Evolutionary conservation across 2,888 invertebrate species (phyloP), one percentile per base, ranked within the genome.

Genomic region (Rhogogaster chlorosoma): DNA sequence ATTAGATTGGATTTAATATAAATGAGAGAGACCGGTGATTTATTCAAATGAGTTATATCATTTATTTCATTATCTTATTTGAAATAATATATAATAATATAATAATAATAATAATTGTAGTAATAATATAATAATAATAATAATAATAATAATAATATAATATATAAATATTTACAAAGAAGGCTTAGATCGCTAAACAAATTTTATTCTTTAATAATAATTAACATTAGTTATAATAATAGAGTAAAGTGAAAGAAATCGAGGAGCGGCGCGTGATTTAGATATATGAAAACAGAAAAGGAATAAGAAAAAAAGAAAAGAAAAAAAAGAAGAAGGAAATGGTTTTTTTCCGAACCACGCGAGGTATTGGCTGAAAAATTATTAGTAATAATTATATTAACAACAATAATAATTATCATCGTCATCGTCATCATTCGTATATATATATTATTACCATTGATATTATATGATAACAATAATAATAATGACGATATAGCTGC

Each of bases 11-110:
- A n/a, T 53, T 53, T 61, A 61, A 61, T 61, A 26, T 61, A 6
- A 32, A 32, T 67, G 32, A 32, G 1, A 18, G 32, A 32, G 15
- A 67, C 32, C 67, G 12, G 7, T 18, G 32, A 67, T 67, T 64
- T 84, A 75, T 80, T 84, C 75, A 84, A 84, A 80, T 84, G 75
- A 77, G 67, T 84, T 77, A 67, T 84, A 84, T 61, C 67, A 84
- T 84, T 84, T 80, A 84, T 84, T 92, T 91, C 87, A 88, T 91
- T 90, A 88, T 86, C 88, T 91, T 91, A 91, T 91, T 92, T 90
- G 91, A 92, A 92, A 92, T 85, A 85, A 87, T 87, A 87, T 87
- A 87, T 70, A 82, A 82, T 84, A 86, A 87, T 92, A 92, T 85
- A 85, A 87, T 87, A 87, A 88, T 88, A 87, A 82, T 64, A 83